Evolutionary conservation across 2,113 vertebrate genomes (phyloP).

Genomic region (Rhineura floridana): DNA sequence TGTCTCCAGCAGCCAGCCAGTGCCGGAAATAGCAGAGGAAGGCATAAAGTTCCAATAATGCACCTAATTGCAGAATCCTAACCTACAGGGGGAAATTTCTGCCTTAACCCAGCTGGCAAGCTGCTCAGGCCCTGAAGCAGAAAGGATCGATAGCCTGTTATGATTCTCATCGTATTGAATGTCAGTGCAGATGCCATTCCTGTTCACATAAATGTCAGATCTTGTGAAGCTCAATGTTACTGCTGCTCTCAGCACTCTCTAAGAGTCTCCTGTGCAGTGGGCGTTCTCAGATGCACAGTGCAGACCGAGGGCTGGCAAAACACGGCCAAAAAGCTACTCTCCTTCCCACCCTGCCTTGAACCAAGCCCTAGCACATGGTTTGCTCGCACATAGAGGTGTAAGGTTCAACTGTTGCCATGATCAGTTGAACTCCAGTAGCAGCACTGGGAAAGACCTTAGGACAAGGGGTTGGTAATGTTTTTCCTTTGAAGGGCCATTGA

Average conservation of each 20-base stretch:
- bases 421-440: neutral
- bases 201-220: constrained; percentile 31
- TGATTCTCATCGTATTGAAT: constrained; percentile 36
- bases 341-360: neutral
- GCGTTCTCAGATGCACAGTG: neutral
- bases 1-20: constrained; percentile 49
- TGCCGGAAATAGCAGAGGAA: constrained; percentile 54
- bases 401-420: neutral
- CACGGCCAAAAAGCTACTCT: too few species aligned
- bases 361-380: neutral
- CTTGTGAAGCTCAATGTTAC: constrained; percentile 35
- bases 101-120: constrained; percentile 49
- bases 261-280: neutral
- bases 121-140: constrained; percentile 37
- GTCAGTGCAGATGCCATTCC: constrained; percentile 21
- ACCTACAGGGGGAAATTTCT: constrained; percentile 41
- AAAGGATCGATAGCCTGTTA: constrained; percentile 54
- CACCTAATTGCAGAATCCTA: constrained; percentile 43
- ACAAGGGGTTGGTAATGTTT: neutral
- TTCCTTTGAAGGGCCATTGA: neutral
- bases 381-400: neutral
- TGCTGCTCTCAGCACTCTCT: neutral
- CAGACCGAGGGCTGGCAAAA: neutral
- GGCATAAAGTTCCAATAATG: constrained; percentile 60
- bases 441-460: neutral